phyloP scores from a whole-genome alignment of 1,140 invertebrate species.

The Thereuonema tuberculata region DNA sequence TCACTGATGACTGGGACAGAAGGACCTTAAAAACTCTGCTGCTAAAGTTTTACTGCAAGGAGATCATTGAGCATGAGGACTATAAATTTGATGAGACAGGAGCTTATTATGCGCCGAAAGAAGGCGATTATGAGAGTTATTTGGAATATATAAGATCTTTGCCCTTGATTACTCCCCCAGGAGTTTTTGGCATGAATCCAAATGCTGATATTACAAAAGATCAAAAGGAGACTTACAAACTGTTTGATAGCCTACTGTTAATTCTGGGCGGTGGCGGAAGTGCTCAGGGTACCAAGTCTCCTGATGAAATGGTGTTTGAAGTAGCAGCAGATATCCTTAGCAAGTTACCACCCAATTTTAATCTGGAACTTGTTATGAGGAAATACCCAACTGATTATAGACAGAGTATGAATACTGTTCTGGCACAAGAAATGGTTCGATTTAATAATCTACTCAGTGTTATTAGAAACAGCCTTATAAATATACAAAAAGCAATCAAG shows the following conservation, averaged over 20 bases:
- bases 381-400: slow-evolving; percentile 38
- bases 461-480: slow-evolving; percentile 32
- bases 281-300: slow-evolving; percentile 37
- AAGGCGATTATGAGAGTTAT: slow-evolving; percentile 59
- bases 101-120: slow-evolving; percentile 56
- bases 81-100: slow-evolving; percentile 39
- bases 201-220: slow-evolving; percentile 93
- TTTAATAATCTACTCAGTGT: slow-evolving; percentile 36
- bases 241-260: slow-evolving; percentile 62
- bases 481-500: slow-evolving; percentile 38
- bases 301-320: slow-evolving; percentile 32
- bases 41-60: slow-evolving; percentile 32
- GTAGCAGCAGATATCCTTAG: slow-evolving; percentile 31
- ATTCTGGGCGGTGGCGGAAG: slow-evolving; percentile 47
- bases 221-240: slow-evolving; percentile 64
- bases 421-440: slow-evolving; percentile 42
- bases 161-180: slow-evolving; percentile 62
- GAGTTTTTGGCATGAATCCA: slow-evolving; percentile 82
- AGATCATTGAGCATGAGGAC: slow-evolving; percentile 25
- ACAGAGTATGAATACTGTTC: slow-evolving; percentile 42
- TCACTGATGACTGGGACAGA: slow-evolving; percentile 39
- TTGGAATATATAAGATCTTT: slow-evolving; percentile 59
- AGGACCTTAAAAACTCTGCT: slow-evolving; percentile 34
- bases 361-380: slow-evolving; percentile 30
- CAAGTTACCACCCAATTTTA: slow-evolving; percentile 36